Conservation (phyloP, 2,888 invertebrate genomes). For the Xylota sylvarum region DNA sequence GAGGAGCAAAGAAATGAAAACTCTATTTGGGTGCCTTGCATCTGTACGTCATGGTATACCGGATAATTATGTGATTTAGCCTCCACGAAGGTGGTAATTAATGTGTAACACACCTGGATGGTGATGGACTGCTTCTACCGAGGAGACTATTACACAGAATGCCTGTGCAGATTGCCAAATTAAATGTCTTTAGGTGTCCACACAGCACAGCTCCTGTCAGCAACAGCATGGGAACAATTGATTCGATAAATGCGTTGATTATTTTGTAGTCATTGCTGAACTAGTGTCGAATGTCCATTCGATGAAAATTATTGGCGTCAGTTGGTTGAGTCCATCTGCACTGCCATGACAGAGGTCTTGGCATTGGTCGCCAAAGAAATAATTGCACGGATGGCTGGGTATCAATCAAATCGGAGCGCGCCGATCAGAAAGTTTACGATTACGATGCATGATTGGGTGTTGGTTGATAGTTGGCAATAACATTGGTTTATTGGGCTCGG, state of each 20-base stretch:
- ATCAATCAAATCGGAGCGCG: conserved; percentile 42
- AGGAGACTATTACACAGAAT: background rate
- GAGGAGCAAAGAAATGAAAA: background rate
- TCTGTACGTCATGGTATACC: conserved; percentile 7
- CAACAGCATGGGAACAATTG: background rate
- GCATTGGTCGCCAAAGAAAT: conserved; percentile 58
- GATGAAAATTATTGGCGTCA: conserved; percentile 36
- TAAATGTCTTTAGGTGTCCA: background rate
- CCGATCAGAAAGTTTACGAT: conserved; percentile 73
- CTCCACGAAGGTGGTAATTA: conserved; percentile 37
- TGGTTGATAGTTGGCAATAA: conserved; percentile 59
- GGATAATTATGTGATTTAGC: conserved; percentile 27
- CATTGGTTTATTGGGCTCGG: conserved; percentile 22
- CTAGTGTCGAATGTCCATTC: conserved; percentile 2
- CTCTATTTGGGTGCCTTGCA: conserved; percentile 8
- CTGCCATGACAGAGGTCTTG: conserved; percentile 44
- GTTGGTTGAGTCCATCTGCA: conserved; percentile 40
- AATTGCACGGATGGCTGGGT: conserved; percentile 65
- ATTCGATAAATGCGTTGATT: background rate
- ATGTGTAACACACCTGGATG: conserved; percentile 33
- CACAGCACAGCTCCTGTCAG: background rate
- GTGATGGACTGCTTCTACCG: conserved; percentile 25
- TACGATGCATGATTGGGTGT: conserved; percentile 68
- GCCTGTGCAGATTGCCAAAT: background rate
- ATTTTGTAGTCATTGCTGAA: background rate